These are phyloP conservation scores for Pristionchus arcanus DNA, from an alignment of 2,888 invertebrate genomes.

Conservation along the genomic window DNA sequence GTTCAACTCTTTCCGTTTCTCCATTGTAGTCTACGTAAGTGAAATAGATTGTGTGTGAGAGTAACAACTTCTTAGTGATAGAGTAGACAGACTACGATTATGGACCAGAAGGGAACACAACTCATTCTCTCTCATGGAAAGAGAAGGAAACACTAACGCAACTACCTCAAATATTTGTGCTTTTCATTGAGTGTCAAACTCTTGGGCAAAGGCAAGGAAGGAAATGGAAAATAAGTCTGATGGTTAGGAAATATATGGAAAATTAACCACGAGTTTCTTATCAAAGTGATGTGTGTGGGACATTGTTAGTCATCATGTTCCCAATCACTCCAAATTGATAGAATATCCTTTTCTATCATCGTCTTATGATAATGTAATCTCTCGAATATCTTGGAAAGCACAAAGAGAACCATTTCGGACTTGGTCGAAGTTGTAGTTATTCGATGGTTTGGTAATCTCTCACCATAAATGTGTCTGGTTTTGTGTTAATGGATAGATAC, in stretches of 20 bases:
- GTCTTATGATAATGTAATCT: background rate
- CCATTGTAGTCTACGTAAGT: background rate
- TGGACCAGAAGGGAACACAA: background rate
- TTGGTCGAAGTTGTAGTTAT: background rate
- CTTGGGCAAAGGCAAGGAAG: background rate
- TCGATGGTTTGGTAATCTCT: background rate
- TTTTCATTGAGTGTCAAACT: conserved; percentile 14
- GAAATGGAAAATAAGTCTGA: background rate
- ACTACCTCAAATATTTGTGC: conserved; percentile 35
- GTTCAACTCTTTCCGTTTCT: background rate
- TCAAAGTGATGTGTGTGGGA: conserved; percentile 14
- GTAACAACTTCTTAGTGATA: background rate
- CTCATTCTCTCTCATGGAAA: conserved; percentile 4
- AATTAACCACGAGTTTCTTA: background rate
- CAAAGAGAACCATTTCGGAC: background rate
- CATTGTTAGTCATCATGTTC: background rate
- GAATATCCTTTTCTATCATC: background rate
- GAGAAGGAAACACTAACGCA: background rate
- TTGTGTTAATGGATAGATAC: background rate
- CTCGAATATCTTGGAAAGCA: background rate
- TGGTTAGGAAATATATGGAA: background rate
- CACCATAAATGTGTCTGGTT: background rate
- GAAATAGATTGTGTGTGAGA: background rate
- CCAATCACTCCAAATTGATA: background rate
- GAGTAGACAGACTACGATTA: background rate